Percentiles rank a stretch among this genome's conserved stretches.
These are phyloP conservation scores for Oithona nana DNA, from an alignment of 2,888 invertebrate genomes.

Conservation along the genomic window DNA sequence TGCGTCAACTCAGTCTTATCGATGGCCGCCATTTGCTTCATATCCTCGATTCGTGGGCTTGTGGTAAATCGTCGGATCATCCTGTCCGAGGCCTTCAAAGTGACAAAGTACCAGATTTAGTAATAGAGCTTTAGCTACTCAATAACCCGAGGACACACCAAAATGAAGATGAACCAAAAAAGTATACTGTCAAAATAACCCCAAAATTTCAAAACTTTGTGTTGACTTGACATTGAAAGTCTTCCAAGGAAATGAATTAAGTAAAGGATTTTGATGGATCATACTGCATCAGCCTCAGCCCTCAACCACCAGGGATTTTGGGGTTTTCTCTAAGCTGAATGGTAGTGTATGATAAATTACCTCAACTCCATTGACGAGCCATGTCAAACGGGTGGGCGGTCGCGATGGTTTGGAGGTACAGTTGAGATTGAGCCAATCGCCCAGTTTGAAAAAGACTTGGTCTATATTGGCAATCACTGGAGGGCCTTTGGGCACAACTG, in stretches of 20 bases:
- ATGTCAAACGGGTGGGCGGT: slow-evolving; percentile 2
- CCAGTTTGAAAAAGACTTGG: neutral
- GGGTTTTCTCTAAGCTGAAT: no score
- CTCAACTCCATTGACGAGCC: slow-evolving; percentile 8
- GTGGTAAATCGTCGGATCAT: neutral
- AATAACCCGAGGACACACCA: no score
- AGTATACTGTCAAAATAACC: no score
- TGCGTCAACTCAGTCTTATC: neutral
- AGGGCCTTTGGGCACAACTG: neutral
- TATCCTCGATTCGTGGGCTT: neutral
- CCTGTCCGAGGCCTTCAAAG: neutral
- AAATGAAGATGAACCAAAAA: no score
- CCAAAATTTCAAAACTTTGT: no score
- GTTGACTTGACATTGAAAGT: no score
- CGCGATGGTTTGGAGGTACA: neutral
- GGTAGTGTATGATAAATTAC: no score
- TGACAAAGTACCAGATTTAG: neutral
- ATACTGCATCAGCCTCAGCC: no score
- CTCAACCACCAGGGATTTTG: no score
- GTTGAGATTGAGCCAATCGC: slow-evolving; percentile 7
- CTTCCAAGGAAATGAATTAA: no score
- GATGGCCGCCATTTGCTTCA: neutral
- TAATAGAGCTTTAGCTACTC: no score
- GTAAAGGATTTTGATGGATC: no score
- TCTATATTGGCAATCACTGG: neutral